Evolutionary conservation across 2,888 invertebrate genomes (phyloP).

Genomic region (Andrena hattorfiana): DNA sequence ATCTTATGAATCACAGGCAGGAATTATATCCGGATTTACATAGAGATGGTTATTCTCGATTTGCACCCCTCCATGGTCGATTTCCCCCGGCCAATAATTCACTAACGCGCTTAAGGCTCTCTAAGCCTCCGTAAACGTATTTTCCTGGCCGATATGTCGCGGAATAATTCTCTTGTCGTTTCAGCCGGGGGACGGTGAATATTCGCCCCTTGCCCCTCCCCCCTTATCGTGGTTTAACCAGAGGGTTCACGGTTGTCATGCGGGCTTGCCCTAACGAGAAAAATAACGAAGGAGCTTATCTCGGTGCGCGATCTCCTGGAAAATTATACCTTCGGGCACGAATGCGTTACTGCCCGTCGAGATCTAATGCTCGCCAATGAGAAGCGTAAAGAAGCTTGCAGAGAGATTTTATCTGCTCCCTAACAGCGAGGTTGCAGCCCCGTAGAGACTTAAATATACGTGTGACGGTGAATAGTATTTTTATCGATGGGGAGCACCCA

Average conservation of each 20-base stretch:
- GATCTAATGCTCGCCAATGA: constrained; percentile 17
- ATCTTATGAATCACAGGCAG: constrained; percentile 53
- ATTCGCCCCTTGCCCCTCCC: background rate
- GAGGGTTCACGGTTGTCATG: constrained; percentile 33
- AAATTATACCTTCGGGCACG: constrained; percentile 36
- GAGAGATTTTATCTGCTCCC: too few species aligned
- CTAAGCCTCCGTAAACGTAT: constrained; percentile 66
- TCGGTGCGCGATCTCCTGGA: constrained; percentile 25
- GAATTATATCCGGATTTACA: constrained; percentile 65
- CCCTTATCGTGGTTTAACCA: constrained; percentile 47
- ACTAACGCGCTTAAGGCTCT: constrained; percentile 62
- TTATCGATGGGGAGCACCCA: constrained; percentile 11
- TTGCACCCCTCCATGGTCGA: constrained; percentile 58
- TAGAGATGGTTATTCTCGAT: constrained; percentile 68
- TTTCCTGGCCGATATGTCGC: constrained; percentile 61
- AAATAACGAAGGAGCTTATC: constrained; percentile 57
- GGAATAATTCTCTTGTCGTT: constrained; percentile 58
- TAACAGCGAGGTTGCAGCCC: too few species aligned
- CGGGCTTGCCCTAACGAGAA: constrained; percentile 43
- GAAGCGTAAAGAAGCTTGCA: background rate
- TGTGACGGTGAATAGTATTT: background rate
- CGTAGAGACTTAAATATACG: background rate
- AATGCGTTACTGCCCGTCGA: constrained; percentile 20
- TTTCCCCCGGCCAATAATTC: constrained; percentile 64
- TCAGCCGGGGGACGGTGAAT: constrained; percentile 22